phyloP scores from a whole-genome alignment of 2,113 vertebrate species.

The Microcebus lehilahytsara region DNA sequence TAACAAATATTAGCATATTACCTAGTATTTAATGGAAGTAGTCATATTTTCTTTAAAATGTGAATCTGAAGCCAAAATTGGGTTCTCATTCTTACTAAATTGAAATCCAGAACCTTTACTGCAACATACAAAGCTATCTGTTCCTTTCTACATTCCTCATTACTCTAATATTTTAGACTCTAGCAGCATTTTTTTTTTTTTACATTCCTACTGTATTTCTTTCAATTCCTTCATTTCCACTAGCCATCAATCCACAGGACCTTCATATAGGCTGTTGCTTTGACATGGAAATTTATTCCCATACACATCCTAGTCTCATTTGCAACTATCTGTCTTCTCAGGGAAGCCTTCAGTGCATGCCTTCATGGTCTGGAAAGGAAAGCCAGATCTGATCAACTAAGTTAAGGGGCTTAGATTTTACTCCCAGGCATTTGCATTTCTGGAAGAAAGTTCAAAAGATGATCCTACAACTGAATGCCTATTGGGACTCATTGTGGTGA shows the following conservation, averaged over 20 bases:
- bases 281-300: not conserved
- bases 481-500: too few relatives aligned
- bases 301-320: too few relatives aligned
- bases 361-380: not conserved
- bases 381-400: not conserved
- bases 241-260: not conserved
- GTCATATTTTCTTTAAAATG: not conserved
- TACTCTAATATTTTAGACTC: not conserved
- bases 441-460: not conserved
- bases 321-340: not conserved
- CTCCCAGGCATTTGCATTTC: not conserved
- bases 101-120: not conserved
- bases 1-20: not conserved
- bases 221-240: not conserved
- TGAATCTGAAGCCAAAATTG: not conserved
- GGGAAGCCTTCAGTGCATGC: rapidly evolving
- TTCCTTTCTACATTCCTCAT: not conserved
- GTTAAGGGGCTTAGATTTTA: not conserved
- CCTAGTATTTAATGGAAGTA: not conserved
- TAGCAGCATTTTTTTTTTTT: not conserved
- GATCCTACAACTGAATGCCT: not conserved
- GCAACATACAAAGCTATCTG: not conserved
- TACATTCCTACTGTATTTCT: not conserved
- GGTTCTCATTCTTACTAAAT: not conserved
- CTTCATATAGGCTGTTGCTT: not conserved